Evolutionary conservation across 2,113 vertebrate species (phyloP), one percentile per base, ranked within the genome.

Genomic region (Silurus meridionalis): DNA sequence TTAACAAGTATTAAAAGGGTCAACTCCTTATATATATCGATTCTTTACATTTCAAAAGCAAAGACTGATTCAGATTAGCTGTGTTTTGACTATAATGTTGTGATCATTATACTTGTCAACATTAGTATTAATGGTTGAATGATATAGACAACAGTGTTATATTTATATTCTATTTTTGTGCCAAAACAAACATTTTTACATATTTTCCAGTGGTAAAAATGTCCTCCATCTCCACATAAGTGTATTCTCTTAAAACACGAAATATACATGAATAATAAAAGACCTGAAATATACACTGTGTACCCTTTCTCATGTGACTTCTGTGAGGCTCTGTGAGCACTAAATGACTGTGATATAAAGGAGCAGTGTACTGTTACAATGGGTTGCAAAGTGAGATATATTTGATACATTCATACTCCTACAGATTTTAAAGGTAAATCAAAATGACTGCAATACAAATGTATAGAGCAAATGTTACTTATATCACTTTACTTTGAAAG

Each of bases 91-190:
- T 81, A 14, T 74, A 55, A 83, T 86, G 75, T 57, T 87, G 80
- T 57, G 87, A 87, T 88, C 67, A 66, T 88, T 60, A 80, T 61
- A 58, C 87, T 87, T 87, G 85, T 87, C 80, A 79, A 64, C 83
- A 79, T 72, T 55, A 58, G 85, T 90, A 82, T 83, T 85, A 82
- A 85, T 86, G 83, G 81, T 84, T 89, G 78, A 84, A 87, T 89
- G 82, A 84, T 79, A 86, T 77, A 89, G 88, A 89, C 67, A 87
- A 87, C 82, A 84, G 86, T 89, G 72, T 86, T 90, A 90, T 90
- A 89, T 90, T 90, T 90, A 80, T 90, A 90, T 83, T 89, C 67
- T 89, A 90, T 89, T 90, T 90, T 90, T 90, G 89, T 90, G 89
- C 86, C 89, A 89, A 89, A 85, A 86, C 78, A 5, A 80, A 82